Base-by-base conservation (phyloP, 2,113 vertebrate genomes). In the Dicentrarchus labrax region DNA sequence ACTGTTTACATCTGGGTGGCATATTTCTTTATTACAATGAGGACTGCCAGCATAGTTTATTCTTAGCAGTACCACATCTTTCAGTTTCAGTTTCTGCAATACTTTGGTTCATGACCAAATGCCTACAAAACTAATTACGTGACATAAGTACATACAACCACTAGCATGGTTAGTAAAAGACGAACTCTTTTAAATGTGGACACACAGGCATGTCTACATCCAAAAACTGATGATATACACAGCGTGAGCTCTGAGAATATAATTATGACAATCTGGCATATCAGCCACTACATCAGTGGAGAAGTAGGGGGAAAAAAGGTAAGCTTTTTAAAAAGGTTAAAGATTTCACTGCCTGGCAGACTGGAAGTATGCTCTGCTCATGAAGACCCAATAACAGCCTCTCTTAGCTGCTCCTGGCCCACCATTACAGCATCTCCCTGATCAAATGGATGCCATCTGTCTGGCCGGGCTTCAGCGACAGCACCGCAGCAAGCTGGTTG, bases 391-490 rank as follows among this genome's bases (percentile, higher is more conserved):
- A 67, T 86, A 86, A 86, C 85, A 88, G 78, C 71, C 72, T 86
- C 82, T 91, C 79, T 93, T 87, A 80, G 79, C 79, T 48, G 39
- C 57, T 92, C 84, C 84, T 89, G 73, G 83, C 72, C 86, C 73
- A 86, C 72, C 74, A 84, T 92, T 91, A 88, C 83, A 86, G 80
- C 79, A 74, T 73, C 78, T 88, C 84, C 74, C 79, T 85, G 83
- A 92, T 94, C 91, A 94, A 93, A 94, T 90, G 83, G 81, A 86
- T 84, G 72, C 94, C 94, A 93, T 93, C 93, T 95, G 94, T 89
- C 87, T 80, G 89, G 82, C 78, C 36, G 5, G 54, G 72, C 48
- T 86, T 87, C 76, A 84, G 76, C 73, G 30, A 75, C 88, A 82
- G 83, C 79, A 75, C 72, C 43, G 41, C 88, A 79, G 85, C 79